Evolutionary conservation across 2,797 vertebrate genomes (phyloP), one percentile per base, ranked within the genome.

Genomic region (Lindbergichthys nudifrons): DNA sequence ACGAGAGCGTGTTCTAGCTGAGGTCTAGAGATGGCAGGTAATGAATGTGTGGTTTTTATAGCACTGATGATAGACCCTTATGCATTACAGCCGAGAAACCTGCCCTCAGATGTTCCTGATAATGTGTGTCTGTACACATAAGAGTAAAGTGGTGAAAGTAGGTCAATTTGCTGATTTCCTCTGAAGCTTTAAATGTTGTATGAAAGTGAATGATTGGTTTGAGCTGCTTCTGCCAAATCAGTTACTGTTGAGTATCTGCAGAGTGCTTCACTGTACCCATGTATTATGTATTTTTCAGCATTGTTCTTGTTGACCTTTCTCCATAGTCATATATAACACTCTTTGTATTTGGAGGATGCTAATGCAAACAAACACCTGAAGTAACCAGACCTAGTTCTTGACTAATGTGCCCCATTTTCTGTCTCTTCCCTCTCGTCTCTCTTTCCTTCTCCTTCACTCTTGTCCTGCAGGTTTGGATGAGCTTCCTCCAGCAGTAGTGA

Each of bases 391-490:
- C 36, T 16, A 11, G 7, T 48, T 70, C 47, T 70, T 62, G 30
- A 81, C 70, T 85, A 75, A 85, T 50, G 21, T 69, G 48, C 11
- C 60, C 46, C 9, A 11, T 66, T 56, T 68, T 53, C 23, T 62
- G 0, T 52, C 3, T 48, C 19, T 54, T 39, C 7, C 32, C 15
- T 18, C 4, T 41, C 8, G 5, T 57, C 2, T 50, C 18, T 43
- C 10, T 3, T 0, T 36, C 7, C 32, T 36, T 32, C 11, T 58
- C 56, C 19, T 50, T 50, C n/a, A 42, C 15, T 70, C 16, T 71
- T 23, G 60, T 77, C 50, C 60, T 92, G 21, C 87, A 98, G 97
- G 94, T 92, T 88, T 95, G 95, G 90, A 96, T 96, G 96, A 96
- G 68, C 93, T 78, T 64, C 73, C n/a, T 65, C 72, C 79, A 63